Percentiles rank a stretch among this genome's conserved stretches.
These are phyloP conservation scores for Drosophila nigrodunni DNA, from an alignment of 1,140 invertebrate species.

Conservation along the genomic window DNA sequence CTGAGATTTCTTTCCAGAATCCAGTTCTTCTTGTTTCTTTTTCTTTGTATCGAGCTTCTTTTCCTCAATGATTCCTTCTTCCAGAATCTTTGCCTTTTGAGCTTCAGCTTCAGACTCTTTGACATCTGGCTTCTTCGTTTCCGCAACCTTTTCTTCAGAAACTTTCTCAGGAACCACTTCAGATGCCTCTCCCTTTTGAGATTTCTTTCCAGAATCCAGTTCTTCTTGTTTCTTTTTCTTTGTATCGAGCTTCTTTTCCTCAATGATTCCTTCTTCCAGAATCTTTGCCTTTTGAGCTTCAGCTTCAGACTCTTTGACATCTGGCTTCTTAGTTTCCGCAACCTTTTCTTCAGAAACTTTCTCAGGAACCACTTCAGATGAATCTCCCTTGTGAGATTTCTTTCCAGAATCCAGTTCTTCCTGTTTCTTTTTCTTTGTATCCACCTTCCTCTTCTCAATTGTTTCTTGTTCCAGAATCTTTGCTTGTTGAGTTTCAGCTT, in stretches of 20 bases:
- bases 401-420: too few relatives aligned
- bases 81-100: slow-evolving; percentile 21
- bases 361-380: slow-evolving; percentile 6
- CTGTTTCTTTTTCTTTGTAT: too few relatives aligned
- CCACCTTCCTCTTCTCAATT: too few relatives aligned
- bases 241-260: slow-evolving; percentile 5
- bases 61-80: slow-evolving; percentile 7
- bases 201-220: slow-evolving; percentile 11
- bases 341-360: slow-evolving; percentile 5
- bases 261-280: slow-evolving; percentile 1
- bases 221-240: slow-evolving; percentile 15
- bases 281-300: slow-evolving; percentile 1
- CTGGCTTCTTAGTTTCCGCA: background rate
- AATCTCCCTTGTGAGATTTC: background rate
- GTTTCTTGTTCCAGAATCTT: too few relatives aligned
- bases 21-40: too few relatives aligned
- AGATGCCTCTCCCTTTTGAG: slow-evolving; percentile 28
- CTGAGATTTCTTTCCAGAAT: too few relatives aligned
- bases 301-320: slow-evolving; percentile 1
- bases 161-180: slow-evolving; percentile 32
- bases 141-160: slow-evolving; percentile 15
- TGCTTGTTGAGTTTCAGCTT: too few relatives aligned
- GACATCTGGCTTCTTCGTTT: background rate
- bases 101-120: slow-evolving; percentile 4
- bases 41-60: background rate